Evolutionary conservation across 2,797 vertebrate species (phyloP).

Genomic region (Synanceia verrucosa): DNA sequence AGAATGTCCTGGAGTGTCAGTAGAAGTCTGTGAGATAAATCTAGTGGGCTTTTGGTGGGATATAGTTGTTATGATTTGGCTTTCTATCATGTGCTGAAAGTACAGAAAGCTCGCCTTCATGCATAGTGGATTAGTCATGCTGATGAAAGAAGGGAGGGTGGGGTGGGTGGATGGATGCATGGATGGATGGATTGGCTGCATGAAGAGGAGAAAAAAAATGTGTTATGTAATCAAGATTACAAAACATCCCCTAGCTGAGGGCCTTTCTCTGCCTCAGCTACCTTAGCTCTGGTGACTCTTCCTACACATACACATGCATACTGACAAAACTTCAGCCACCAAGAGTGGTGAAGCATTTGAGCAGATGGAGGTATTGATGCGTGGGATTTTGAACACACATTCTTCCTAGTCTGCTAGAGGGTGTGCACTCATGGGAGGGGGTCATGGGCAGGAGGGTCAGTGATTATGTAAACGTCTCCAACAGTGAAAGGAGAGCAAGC

Average conservation of each 20-base stretch:
- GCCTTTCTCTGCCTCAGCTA: constrained; percentile 61
- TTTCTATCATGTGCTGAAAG: constrained; percentile 20
- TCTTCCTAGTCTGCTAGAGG: constrained; percentile 39
- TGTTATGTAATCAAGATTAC: constrained; percentile 82
- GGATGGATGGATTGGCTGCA: constrained; percentile 50
- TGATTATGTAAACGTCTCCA: constrained; percentile 48
- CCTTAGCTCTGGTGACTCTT: constrained; percentile 44
- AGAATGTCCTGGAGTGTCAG: neutral
- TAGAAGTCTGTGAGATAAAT: constrained; percentile 4
- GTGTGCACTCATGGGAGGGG: constrained; percentile 8
- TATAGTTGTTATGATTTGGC: constrained; percentile 38
- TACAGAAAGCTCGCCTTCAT: constrained; percentile 41
- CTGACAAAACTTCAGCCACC: constrained; percentile 18
- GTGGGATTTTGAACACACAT: constrained; percentile 39
- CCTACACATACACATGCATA: constrained; percentile 19
- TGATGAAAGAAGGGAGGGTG: constrained; percentile 36
- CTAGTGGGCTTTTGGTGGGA: constrained; percentile 6
- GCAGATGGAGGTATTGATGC: constrained; percentile 42
- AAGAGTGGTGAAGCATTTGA: constrained; percentile 7
- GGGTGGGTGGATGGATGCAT: constrained; percentile 25
- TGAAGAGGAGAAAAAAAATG: constrained; percentile 42
- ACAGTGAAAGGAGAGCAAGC: constrained; percentile 8
- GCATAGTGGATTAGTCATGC: constrained; percentile 69
- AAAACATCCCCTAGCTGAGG: constrained; percentile 63
- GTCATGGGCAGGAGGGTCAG: neutral